Base-by-base conservation (phyloP, 2,888 invertebrate genomes). In the Globia sparganii region DNA sequence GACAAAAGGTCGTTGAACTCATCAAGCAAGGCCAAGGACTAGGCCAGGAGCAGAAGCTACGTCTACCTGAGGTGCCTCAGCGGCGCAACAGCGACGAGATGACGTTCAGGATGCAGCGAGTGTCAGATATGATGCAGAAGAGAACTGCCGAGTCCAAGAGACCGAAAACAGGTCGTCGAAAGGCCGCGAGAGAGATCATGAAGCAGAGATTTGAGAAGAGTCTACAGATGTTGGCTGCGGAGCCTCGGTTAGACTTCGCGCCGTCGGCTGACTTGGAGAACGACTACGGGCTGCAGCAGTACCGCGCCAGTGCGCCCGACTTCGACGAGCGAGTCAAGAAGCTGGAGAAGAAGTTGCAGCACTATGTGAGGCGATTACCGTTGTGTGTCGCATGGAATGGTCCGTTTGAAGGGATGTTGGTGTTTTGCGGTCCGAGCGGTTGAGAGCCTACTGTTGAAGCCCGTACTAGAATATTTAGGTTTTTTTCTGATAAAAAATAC, bases 181-280 rank as follows among this genome's bases (percentile, higher is more conserved):
- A 94, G 70, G 94, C 95, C 0, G 95, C 95, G 1, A 88, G 95
- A 83, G 97, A 98, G 87, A 97, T 98, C 90, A 97, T 98, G 94
- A 98, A 98, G 90, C 98, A 98, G 66, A 97, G 98, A 88, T 98
- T 98, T 91, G 98, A 99, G 94, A 98, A 98, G 95, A 98, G 98
- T 93, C 97, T 99, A 95, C 98, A 98, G 94, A 98, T 99, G 98
- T 95, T 99, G 89, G 98, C 98, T 90, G 97, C 98, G 4, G 98
- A 98, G 93, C 98, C 97, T 68, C 97, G 97, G 81, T 95, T 97
- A 86, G 96, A 96, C 67, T 91, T 94, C 59, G 96, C 97, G 72
- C 97, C 97, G 69, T 97, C 97, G 46, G 97, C 97, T 6, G 98
- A 98, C 79, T 97, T 98, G 91, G 98, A 98, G 95, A 98, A 98